phyloP scores from a whole-genome alignment of 2,888 invertebrate genomes.

The Ptychoptera albimana region DNA sequence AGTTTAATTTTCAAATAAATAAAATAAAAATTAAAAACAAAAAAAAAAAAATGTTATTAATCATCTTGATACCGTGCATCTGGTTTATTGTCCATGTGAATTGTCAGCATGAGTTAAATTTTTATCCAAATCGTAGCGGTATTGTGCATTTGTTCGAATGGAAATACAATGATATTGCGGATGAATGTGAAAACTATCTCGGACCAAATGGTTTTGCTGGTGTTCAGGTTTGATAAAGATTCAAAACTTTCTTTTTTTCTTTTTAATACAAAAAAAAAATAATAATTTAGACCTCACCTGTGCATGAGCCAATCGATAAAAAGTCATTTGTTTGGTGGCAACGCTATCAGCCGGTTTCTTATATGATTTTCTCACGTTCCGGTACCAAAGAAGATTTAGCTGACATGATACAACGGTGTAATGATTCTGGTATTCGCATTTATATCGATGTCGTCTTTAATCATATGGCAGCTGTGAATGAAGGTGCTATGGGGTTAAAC shows the following conservation, averaged over 20 bases:
- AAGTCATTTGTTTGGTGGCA: conserved; percentile 49
- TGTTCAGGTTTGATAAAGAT: too few species aligned
- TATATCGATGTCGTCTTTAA: conserved; percentile 61
- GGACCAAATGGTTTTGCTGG: conserved; percentile 50
- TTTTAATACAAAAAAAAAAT: too few species aligned
- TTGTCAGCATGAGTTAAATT: conserved; percentile 26
- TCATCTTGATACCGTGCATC: too few species aligned
- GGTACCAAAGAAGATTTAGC: conserved; percentile 52
- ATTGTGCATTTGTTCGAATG: conserved; percentile 54
- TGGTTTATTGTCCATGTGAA: too few species aligned
- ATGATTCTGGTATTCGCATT: conserved; percentile 55
- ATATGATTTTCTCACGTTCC: conserved; percentile 51
- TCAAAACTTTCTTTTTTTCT: too few species aligned
- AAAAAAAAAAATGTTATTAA: too few species aligned
- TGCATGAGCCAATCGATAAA: too few species aligned
- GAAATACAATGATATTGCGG: conserved; percentile 55
- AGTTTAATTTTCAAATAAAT: too few species aligned
- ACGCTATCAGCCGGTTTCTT: conserved; percentile 69
- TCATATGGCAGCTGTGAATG: conserved; percentile 48
- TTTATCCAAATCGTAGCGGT: conserved; percentile 29
- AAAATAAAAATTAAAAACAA: too few species aligned
- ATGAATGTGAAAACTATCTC: conserved; percentile 51
- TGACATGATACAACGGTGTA: conserved; percentile 63
- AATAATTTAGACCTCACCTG: too few species aligned
- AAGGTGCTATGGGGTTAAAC: conserved; percentile 14